phyloP scores from a whole-genome alignment of 2,113 vertebrate species.

The Sceloporus tristichus region DNA sequence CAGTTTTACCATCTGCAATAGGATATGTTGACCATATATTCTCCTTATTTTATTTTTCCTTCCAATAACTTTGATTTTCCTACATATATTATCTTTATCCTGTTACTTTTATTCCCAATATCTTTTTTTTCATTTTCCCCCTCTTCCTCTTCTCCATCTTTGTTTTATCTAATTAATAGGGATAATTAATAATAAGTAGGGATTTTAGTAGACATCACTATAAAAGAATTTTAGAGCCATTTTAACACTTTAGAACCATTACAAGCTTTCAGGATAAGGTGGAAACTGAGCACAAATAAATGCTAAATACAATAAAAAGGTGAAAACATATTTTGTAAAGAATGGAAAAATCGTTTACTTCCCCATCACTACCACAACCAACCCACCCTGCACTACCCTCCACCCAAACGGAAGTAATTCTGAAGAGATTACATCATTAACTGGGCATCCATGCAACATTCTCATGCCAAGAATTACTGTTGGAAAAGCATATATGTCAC shows the following conservation, averaged over 20 bases:
- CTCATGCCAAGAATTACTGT: slow-evolving; percentile 55
- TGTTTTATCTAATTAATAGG: too few relatives aligned
- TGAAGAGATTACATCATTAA: slow-evolving; percentile 41
- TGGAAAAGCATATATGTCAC: slow-evolving; percentile 73
- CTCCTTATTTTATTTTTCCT: too few relatives aligned
- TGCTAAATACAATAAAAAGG: not conserved
- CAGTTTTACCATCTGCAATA: too few relatives aligned
- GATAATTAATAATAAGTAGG: too few relatives aligned
- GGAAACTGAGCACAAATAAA: not conserved
- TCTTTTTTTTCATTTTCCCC: too few relatives aligned
- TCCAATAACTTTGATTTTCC: too few relatives aligned
- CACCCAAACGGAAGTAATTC: slow-evolving; percentile 4
- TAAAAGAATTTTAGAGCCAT: not conserved
- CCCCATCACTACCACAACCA: not conserved
- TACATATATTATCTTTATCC: too few relatives aligned
- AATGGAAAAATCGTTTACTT: slow-evolving; percentile 24
- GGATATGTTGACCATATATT: too few relatives aligned
- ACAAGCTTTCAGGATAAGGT: not conserved
- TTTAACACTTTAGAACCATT: not conserved
- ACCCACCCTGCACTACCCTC: not conserved
- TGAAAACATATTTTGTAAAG: not conserved
- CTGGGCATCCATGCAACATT: slow-evolving; percentile 61
- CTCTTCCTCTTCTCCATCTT: too few relatives aligned
- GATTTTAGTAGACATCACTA: not conserved
- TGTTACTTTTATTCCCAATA: too few relatives aligned